phyloP scores from a whole-genome alignment of 2,113 vertebrate genomes.

The Lycaon pictus region DNA sequence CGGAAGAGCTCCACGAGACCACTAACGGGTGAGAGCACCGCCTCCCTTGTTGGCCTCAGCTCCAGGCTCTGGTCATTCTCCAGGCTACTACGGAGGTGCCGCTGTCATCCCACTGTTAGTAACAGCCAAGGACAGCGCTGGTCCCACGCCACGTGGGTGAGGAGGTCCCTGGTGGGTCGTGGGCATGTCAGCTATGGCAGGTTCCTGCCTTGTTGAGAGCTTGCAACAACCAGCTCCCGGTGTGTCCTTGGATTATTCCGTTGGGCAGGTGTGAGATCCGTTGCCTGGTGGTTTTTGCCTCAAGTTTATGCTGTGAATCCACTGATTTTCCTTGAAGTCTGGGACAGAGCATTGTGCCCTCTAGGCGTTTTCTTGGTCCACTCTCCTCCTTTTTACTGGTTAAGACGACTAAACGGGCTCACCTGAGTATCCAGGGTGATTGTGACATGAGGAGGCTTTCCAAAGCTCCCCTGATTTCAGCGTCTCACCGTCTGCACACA shows the following conservation, averaged over 20 bases:
- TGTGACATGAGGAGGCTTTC: neutral
- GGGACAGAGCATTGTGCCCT: neutral
- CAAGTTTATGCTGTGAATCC: neutral
- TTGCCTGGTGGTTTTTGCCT: slow-evolving; percentile 4
- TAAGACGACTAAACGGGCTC: neutral
- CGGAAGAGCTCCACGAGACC: neutral
- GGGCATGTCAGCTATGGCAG: neutral
- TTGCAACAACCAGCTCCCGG: slow-evolving; percentile 7
- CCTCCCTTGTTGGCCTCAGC: neutral
- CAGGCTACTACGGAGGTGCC: neutral
- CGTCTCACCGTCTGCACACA: neutral
- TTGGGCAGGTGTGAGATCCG: neutral
- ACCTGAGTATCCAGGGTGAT: neutral
- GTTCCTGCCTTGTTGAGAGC: neutral
- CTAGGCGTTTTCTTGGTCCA: neutral
- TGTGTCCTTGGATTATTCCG: neutral
- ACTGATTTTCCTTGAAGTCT: neutral
- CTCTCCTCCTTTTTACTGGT: neutral
- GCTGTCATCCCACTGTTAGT: neutral
- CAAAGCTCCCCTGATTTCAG: neutral
- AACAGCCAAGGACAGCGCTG: neutral
- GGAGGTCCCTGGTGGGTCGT: neutral
- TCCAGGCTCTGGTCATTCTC: neutral
- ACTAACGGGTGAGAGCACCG: neutral
- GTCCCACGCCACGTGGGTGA: neutral